phyloP scores from a whole-genome alignment of 1,140 invertebrate genomes.

The Pantala flavescens region DNA sequence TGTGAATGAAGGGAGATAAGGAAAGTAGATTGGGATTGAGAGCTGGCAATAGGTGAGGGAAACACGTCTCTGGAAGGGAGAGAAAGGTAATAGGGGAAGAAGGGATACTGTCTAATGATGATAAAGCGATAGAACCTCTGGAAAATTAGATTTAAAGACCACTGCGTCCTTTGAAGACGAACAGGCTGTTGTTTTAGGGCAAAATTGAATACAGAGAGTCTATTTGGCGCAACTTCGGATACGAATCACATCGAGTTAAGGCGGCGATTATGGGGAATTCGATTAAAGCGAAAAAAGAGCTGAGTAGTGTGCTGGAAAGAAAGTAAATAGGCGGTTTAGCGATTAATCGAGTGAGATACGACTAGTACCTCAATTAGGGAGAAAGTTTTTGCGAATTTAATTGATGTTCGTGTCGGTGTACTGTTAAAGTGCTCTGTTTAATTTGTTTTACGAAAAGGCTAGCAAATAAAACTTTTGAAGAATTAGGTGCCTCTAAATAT shows the following conservation, averaged over 20 bases:
- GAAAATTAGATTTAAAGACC: slow-evolving; percentile 3
- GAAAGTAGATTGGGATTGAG: slow-evolving; percentile 1
- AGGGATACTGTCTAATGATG: slow-evolving; percentile 5
- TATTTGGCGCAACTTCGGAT: neutral
- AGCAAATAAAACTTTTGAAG: too few species aligned
- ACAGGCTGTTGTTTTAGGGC: slow-evolving; percentile 4
- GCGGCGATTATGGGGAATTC: too few species aligned
- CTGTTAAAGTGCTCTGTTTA: too few species aligned
- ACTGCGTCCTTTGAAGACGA: neutral
- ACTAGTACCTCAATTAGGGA: too few species aligned
- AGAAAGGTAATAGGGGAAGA: neutral
- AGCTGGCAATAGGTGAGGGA: neutral
- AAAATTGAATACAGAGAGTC: neutral
- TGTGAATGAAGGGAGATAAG: neutral
- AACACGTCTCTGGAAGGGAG: neutral
- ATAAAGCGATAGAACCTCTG: slow-evolving; percentile 1
- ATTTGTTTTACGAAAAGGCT: too few species aligned
- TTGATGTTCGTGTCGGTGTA: too few species aligned
- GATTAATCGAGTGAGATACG: too few species aligned
- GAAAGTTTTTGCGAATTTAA: too few species aligned
- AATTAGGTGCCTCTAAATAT: too few species aligned
- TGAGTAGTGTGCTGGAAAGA: too few species aligned
- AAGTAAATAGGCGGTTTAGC: too few species aligned
- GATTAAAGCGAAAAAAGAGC: too few species aligned
- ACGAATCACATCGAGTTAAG: neutral